These are phyloP conservation scores for Ephydatia muelleri DNA, from an alignment of 37 sponge, comb jelly and placozoan genomes.

Conservation along the genomic window DNA sequence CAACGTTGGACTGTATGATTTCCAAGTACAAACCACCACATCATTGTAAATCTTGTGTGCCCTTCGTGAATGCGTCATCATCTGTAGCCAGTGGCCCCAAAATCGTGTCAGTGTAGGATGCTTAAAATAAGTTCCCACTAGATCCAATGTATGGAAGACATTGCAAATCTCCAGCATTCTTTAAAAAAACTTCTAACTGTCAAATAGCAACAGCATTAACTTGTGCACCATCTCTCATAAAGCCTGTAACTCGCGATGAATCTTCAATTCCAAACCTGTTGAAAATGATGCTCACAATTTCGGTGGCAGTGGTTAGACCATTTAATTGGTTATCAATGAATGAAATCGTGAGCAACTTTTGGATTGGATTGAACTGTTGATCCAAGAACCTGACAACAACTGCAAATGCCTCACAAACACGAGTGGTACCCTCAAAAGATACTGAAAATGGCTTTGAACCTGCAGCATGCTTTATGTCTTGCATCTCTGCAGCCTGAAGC, in stretches of 20 bases:
- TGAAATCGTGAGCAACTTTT: not conserved
- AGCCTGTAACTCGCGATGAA: not conserved
- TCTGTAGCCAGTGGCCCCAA: not conserved
- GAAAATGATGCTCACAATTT: not conserved
- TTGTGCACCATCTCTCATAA: not conserved
- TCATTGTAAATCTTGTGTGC: not conserved
- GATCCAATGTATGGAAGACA: not conserved
- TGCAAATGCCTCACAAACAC: not conserved
- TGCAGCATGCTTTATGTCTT: not conserved
- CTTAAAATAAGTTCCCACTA: not conserved
- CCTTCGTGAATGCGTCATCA: not conserved
- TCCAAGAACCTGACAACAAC: not conserved
- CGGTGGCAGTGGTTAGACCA: not conserved
- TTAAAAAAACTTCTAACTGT: not conserved
- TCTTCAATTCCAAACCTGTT: not conserved
- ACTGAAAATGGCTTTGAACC: not conserved
- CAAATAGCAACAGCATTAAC: not conserved
- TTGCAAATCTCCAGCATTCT: not conserved
- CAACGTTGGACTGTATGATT: not conserved
- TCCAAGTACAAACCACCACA: not conserved
- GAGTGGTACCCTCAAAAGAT: not conserved
- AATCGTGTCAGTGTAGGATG: not conserved
- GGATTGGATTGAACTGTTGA: not conserved
- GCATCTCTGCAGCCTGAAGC: not conserved
- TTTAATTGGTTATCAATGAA: not conserved